A percentile compares a stretch with the other conserved stretches of the same genome.
phyloP scores from a whole-genome alignment of 2,113 vertebrate genomes.

The Ancistrus triradiatus region DNA sequence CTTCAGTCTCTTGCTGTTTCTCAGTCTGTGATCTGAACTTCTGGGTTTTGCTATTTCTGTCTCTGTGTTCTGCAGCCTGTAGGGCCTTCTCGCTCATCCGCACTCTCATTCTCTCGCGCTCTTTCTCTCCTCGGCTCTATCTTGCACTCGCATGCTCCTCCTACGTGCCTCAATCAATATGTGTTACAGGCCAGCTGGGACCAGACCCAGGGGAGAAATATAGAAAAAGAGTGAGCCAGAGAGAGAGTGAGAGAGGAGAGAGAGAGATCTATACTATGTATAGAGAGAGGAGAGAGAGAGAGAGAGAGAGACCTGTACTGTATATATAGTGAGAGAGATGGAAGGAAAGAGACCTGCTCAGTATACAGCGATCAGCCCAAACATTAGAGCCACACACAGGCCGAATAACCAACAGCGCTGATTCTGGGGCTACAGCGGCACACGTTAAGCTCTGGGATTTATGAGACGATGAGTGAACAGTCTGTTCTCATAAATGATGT shows the following conservation, averaged over 20 bases:
- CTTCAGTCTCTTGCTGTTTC: neutral
- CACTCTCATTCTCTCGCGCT: neutral
- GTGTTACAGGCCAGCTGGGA: slow-evolving; percentile 67
- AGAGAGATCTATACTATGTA: too few relatives aligned
- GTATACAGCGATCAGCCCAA: too few relatives aligned
- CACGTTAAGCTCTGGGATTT: too few relatives aligned
- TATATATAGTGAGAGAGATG: too few relatives aligned
- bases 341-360: too few relatives aligned
- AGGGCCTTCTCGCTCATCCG: slow-evolving; percentile 10
- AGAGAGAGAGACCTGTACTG: too few relatives aligned
- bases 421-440: too few relatives aligned
- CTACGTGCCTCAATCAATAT: slow-evolving; percentile 62
- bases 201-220: slow-evolving; percentile 47
- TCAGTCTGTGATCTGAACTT: slow-evolving; percentile 28
- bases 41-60: slow-evolving; percentile 33
- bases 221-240: neutral
- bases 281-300: too few relatives aligned
- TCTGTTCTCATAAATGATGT: too few relatives aligned
- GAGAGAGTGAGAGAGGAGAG: slow-evolving; percentile 16
- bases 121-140: slow-evolving; percentile 4
- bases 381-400: too few relatives aligned
- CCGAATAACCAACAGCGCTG: too few relatives aligned
- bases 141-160: slow-evolving; percentile 37
- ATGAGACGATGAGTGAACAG: too few relatives aligned
- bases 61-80: slow-evolving; percentile 32